Evolutionary conservation across 2,888 invertebrate genomes (phyloP).

Genomic region (Brenthis hecate): DNA sequence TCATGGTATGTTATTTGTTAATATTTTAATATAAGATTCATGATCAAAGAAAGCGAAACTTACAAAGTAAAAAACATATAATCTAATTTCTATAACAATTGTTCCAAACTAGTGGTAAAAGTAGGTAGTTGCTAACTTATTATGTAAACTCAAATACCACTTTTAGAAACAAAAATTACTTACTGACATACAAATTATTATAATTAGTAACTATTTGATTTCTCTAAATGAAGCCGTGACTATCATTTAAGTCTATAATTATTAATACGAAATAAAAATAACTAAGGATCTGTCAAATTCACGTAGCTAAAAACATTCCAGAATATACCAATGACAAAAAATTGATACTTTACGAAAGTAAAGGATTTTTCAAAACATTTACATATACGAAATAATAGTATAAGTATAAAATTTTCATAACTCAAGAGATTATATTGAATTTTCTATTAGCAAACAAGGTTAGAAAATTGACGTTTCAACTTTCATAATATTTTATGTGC

Average conservation of each 20-base stretch:
- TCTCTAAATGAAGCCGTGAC: background rate
- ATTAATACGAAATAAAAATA: constrained; percentile 31
- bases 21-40: no score
- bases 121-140: constrained; percentile 38
- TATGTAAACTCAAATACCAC: constrained; percentile 59
- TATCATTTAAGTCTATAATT: constrained; percentile 25
- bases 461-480: constrained; percentile 47
- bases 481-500: constrained; percentile 19
- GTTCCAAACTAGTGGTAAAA: no score
- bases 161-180: constrained; percentile 42
- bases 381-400: background rate
- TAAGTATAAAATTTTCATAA: background rate
- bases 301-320: constrained; percentile 47
- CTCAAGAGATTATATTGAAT: background rate
- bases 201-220: background rate
- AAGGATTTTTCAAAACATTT: background rate
- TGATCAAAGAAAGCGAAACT: no score
- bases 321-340: constrained; percentile 26
- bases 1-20: no score
- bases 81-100: no score
- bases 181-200: constrained; percentile 27
- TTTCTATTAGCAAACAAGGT: constrained; percentile 39
- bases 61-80: no score
- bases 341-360: background rate
- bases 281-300: constrained; percentile 50